Percentiles rank a stretch among this genome's conserved stretches.
Evolutionary conservation across 92 coral and sea anemone species (phyloP).

Genomic region (Scolanthus callimorphus): DNA sequence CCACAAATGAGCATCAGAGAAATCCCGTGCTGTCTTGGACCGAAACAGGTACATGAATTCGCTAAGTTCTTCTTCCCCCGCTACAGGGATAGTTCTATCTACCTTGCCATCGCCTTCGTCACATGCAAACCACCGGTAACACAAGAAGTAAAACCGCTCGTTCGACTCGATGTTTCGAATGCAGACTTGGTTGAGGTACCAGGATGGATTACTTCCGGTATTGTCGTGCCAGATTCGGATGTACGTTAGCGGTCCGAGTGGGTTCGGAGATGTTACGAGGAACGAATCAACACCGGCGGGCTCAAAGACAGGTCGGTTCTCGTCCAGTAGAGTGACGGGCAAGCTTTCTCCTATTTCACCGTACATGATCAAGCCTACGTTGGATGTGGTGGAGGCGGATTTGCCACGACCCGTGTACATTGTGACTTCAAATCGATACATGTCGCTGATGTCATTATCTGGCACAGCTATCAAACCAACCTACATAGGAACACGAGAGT

Average conservation of each 20-base stretch:
- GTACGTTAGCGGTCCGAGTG: constrained; percentile 79
- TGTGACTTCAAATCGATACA: constrained; percentile 83
- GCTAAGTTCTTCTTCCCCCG: constrained; percentile 88
- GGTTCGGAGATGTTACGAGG: constrained; percentile 70
- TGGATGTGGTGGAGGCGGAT: constrained; percentile 75
- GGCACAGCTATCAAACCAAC: constrained; percentile 70
- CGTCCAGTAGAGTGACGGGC: constrained; percentile 62
- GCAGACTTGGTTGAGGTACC: constrained; percentile 69
- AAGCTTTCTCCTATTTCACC: constrained; percentile 83
- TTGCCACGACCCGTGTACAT: constrained; percentile 85
- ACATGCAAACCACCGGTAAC: constrained; percentile 96
- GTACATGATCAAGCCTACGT: constrained; percentile 67
- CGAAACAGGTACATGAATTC: constrained; percentile 87
- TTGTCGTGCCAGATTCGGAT: constrained; percentile 97
- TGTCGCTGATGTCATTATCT: constrained; percentile 67
- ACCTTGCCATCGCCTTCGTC: constrained; percentile 98
- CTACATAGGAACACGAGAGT: too few relatives aligned
- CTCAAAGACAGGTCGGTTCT: constrained; percentile 48
- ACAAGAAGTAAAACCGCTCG: constrained; percentile 77
- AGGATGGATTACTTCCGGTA: constrained; percentile 75
- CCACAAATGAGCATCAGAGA: constrained; percentile 94
- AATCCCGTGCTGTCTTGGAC: constrained; percentile 81
- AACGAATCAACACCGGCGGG: constrained; percentile 85
- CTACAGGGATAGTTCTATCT: constrained; percentile 86
- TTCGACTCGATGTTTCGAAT: constrained; percentile 82